Base-by-base conservation (phyloP, 2,113 vertebrate species). In the Takifugu flavidus region DNA sequence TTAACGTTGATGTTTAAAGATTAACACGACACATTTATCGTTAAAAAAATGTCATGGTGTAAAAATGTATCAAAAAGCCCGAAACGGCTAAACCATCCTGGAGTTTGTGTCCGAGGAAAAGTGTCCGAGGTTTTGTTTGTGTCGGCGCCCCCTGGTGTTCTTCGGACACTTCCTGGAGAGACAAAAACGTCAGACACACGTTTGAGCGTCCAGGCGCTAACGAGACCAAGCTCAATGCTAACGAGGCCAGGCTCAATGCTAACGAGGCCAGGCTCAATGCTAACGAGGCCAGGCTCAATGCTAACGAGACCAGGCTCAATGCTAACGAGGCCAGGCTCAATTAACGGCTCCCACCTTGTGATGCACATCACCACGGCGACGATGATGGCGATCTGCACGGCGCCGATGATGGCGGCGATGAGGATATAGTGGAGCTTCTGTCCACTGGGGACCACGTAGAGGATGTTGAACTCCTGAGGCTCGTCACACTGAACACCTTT, bases 281-380 rank as follows among this genome's bases (percentile, higher is more conserved):
- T 20, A 20, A 20, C 20, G 20, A 20, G 20, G 1, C 20, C 20
- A 20, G 20, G 20, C 20, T 20, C 20, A 20, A 20, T 20, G 20
- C 20, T 20, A 20, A 20, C 20, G 20, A 20, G 20, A 20, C 20
- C 20, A 20, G 20, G 20, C 20, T 20, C 20, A 20, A 20, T 20
- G 20, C 20, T 20, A 20, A 20, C 20, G 20, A 20, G 20, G 20
- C 20, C 20, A 20, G 20, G 20, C 20, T 20, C 20, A 20, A 20
- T 20, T 20, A 20, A 20, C 45, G n/a, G 13, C 45, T 8, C 58
- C 34, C 70, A 96, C 96, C 96, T 94, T 44, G 93, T 96, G 90
- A 98, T 98, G 88, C 96, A 98, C 94, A 97, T 98, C 87, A 98
- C 94, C 87, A 98, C 95, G 42, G 95, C 95, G 59, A 96, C 94